Percentiles rank a stretch among this genome's conserved stretches.
phyloP scores from a whole-genome alignment of 1,140 invertebrate species.

The Pristionchus pacificus region DNA sequence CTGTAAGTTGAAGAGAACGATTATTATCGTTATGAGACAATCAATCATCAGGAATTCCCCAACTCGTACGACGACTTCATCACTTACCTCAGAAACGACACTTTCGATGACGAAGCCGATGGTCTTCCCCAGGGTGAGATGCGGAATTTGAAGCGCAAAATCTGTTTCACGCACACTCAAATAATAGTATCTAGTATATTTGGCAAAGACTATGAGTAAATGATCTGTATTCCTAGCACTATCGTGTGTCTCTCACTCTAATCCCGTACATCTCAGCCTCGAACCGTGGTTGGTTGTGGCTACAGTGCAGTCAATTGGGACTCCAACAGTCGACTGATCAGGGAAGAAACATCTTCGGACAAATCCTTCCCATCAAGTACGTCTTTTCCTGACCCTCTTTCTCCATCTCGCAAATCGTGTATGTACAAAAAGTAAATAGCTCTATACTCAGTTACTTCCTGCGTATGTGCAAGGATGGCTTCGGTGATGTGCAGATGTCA shows the following conservation, averaged over 20 bases:
- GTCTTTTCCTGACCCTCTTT: too few relatives aligned
- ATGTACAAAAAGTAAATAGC: neutral
- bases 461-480: slow-evolving; percentile 10
- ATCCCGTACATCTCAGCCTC: neutral
- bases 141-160: neutral
- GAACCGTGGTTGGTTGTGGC: slow-evolving; percentile 13
- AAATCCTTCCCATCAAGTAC: slow-evolving; percentile 10
- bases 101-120: neutral
- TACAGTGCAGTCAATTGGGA: slow-evolving; percentile 10
- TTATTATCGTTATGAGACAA: too few relatives aligned
- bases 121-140: neutral
- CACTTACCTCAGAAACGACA: neutral
- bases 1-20: too few relatives aligned
- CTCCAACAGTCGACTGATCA: slow-evolving; percentile 17
- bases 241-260: too few relatives aligned
- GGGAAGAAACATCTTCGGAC: slow-evolving; percentile 14
- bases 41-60: neutral
- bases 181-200: too few relatives aligned
- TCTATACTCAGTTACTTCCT: slow-evolving; percentile 7
- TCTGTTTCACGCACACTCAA: too few relatives aligned
- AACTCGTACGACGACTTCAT: neutral
- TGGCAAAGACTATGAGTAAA: too few relatives aligned
- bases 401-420: too few relatives aligned
- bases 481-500: neutral
- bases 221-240: too few relatives aligned